A percentile compares a stretch with the other conserved stretches of the same genome.
Conservation (phyloP, 2,113 vertebrate genomes). For the Labrus mixtus region DNA sequence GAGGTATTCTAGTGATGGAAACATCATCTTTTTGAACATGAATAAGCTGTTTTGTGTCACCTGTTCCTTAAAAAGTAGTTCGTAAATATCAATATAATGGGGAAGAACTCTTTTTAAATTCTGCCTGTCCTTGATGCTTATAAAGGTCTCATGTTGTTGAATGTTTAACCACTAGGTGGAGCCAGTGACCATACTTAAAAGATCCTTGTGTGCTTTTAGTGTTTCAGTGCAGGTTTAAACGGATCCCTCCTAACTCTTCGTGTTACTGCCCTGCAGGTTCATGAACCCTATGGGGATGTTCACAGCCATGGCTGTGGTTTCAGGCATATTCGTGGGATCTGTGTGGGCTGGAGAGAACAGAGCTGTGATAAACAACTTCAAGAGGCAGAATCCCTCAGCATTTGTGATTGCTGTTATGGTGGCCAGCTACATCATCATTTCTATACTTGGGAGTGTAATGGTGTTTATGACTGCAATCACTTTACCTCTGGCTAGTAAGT, state of each 20-base stretch:
- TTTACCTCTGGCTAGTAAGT: constrained; percentile 92
- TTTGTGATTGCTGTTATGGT: constrained; percentile 89
- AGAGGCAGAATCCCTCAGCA: constrained; percentile 88
- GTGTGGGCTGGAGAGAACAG: constrained; percentile 92
- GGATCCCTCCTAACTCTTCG: neutral
- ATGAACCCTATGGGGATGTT: constrained; percentile 92
- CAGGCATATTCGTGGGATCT: constrained; percentile 87
- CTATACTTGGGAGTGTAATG: constrained; percentile 93
- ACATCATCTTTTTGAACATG: too few species aligned
- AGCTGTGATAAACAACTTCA: constrained; percentile 87
- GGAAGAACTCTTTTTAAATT: too few species aligned
- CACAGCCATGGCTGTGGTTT: constrained; percentile 88
- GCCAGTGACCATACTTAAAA: constrained; percentile 34
- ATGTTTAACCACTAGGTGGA: constrained; percentile 59
- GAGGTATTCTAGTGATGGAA: too few species aligned
- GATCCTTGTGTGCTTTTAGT: neutral
- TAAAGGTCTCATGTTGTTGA: constrained; percentile 17
- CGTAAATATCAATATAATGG: too few species aligned
- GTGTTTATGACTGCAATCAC: constrained; percentile 94
- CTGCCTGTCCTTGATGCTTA: too few species aligned
- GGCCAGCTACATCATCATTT: constrained; percentile 91
- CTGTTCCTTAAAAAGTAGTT: too few species aligned
- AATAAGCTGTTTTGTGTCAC: too few species aligned
- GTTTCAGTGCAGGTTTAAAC: neutral
- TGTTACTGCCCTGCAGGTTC: constrained; percentile 82